Base-by-base conservation (phyloP, 2,888 invertebrate species). In the Hirtodrosophila alboralis region DNA sequence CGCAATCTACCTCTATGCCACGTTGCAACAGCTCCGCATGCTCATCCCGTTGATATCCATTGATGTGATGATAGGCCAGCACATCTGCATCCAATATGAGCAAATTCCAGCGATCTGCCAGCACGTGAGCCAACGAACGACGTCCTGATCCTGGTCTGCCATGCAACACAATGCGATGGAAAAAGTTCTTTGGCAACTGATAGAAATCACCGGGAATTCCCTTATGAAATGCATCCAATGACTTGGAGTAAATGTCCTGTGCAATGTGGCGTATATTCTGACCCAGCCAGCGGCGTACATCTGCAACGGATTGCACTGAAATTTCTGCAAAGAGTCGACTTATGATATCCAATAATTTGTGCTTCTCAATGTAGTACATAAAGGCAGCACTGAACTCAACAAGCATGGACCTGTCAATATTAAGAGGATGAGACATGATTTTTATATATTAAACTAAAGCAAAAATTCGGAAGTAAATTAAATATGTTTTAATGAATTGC, bases 101-200 rank as follows among this genome's bases (percentile, higher is more conserved):
- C 6, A 93, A 70, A 67, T 92, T 90, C 66, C 92, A 91, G 45
- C 90, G 89, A 45, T 91, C 77, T 0, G 91, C 88, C 21, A 94
- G 76, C 18, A 92, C 78, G 60, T 89, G 89, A 0, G 92, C 93
- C 66, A 93, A 90, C 0, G 92, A 92, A 51, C 90, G 91, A 48
- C 92, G 90, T 1, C 93, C 92, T 1, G 92, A 92, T 9, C 93
- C 93, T 28, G 92, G 88, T 2, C 92, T 90, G 4, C 93, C 94
- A 28, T 93, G 88, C 0, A 94, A 75, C 1, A 92, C 85, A 14
- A 93, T 89, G 44, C 94, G 91, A 33, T 92, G 92, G 2, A 73
- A 75, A 37, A 71, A 89, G 41, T 65, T 72, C 21, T 52, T 61
- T 0, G 86, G 81, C 30, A 87, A 16, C 49, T 87, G 75, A 40